Evolutionary conservation across 92 coral and sea anemone genomes (phyloP).

Genomic region (Porites cylindrica): DNA sequence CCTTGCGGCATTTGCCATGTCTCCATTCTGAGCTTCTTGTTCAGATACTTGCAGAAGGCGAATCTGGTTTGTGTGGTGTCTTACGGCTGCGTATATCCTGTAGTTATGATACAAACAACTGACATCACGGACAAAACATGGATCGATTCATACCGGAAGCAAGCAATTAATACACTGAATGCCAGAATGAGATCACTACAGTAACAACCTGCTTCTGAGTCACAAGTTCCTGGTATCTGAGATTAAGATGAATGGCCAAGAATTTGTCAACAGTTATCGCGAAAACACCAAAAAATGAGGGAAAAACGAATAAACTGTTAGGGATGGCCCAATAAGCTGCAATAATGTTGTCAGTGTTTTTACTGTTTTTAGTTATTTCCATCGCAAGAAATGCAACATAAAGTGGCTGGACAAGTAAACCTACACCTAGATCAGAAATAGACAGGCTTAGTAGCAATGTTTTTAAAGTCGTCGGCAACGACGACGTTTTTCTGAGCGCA

Average conservation of each 20-base stretch:
- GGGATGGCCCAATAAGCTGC: background rate
- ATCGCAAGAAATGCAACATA: background rate
- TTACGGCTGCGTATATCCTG: background rate
- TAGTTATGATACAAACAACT: background rate
- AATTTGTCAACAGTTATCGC: constrained; percentile 3
- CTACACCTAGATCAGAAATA: background rate
- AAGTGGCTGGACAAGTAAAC: background rate
- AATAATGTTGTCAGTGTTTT: background rate
- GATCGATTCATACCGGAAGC: background rate
- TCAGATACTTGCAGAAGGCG: background rate
- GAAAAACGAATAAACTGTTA: background rate
- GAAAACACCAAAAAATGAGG: background rate
- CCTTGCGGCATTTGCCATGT: background rate
- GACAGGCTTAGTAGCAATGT: background rate
- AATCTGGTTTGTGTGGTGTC: background rate
- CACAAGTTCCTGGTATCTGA: constrained; percentile 21
- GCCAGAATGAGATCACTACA: background rate
- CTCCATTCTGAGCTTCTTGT: background rate
- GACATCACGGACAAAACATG: background rate
- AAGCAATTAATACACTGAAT: background rate
- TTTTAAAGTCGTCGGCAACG: background rate
- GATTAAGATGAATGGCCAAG: constrained; percentile 14
- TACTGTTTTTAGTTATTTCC: background rate
- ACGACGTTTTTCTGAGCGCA: background rate
- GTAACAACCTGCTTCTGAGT: constrained; percentile 3